Evolutionary conservation across 2,113 vertebrate species (phyloP).

Genomic region (Proteles cristata): DNA sequence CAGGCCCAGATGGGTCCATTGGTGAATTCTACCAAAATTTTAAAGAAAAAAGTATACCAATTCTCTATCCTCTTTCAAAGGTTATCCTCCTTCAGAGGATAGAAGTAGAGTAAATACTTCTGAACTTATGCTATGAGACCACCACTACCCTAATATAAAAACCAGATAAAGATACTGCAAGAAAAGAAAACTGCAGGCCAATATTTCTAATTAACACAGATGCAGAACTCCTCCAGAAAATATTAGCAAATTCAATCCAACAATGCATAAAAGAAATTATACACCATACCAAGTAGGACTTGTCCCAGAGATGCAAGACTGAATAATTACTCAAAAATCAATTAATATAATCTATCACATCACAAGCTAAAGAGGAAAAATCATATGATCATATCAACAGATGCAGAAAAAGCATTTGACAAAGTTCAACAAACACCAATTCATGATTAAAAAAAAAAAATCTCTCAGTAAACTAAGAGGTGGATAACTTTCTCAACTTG

Average conservation of each 20-base stretch:
- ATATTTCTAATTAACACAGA: neutral
- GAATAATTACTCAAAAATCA: neutral
- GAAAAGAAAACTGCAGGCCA: neutral
- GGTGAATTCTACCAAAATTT: neutral
- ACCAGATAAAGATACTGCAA: neutral
- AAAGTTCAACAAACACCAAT: neutral
- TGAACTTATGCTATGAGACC: neutral
- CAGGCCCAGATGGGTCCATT: neutral
- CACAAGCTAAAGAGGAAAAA: neutral
- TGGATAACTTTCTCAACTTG: neutral
- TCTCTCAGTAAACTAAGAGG: neutral
- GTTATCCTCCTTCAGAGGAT: neutral
- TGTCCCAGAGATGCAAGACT: neutral
- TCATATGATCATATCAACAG: neutral
- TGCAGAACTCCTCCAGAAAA: neutral
- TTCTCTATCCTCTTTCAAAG: neutral
- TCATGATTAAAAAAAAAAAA: neutral
- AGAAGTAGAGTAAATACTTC: neutral
- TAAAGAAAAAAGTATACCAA: neutral
- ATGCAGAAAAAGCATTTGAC: neutral
- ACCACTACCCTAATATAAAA: neutral
- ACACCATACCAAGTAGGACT: neutral
- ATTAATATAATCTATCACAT: neutral
- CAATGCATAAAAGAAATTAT: neutral
- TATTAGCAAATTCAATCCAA: neutral